Evolutionary conservation across 2,113 vertebrate species (phyloP).

Genomic region (Neotoma lepida): DNA sequence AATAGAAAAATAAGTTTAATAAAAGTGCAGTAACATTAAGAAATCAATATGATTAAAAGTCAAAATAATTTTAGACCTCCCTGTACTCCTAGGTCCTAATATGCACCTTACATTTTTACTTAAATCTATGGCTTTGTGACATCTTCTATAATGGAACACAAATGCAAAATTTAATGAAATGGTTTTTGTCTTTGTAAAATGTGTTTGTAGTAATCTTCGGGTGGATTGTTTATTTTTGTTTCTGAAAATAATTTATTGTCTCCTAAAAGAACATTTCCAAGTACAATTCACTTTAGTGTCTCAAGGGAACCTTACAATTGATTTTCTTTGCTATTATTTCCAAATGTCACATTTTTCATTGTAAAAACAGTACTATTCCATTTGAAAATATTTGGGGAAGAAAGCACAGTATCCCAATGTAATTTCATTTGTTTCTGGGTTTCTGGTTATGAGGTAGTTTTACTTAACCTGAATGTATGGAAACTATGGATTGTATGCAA

Average conservation of each 20-base stretch:
- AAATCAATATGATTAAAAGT: background rate
- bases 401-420: background rate
- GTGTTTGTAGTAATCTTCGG: background rate
- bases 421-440: background rate
- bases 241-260: background rate
- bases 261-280: background rate
- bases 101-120: background rate
- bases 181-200: conserved; percentile 30
- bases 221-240: background rate
- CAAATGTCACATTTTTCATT: background rate
- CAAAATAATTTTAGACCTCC: background rate
- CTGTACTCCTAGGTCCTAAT: background rate
- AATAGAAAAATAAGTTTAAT: background rate
- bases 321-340: background rate
- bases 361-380: background rate
- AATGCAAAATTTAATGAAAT: conserved; percentile 32
- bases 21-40: background rate
- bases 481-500: background rate
- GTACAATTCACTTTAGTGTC: background rate
- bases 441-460: background rate
- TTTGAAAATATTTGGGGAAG: background rate
- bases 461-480: background rate
- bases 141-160: background rate
- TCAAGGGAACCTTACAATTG: background rate
- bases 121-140: background rate